Evolutionary conservation across 1,140 invertebrate genomes (phyloP).

Genomic region (Muscidifurax raptorellus): DNA sequence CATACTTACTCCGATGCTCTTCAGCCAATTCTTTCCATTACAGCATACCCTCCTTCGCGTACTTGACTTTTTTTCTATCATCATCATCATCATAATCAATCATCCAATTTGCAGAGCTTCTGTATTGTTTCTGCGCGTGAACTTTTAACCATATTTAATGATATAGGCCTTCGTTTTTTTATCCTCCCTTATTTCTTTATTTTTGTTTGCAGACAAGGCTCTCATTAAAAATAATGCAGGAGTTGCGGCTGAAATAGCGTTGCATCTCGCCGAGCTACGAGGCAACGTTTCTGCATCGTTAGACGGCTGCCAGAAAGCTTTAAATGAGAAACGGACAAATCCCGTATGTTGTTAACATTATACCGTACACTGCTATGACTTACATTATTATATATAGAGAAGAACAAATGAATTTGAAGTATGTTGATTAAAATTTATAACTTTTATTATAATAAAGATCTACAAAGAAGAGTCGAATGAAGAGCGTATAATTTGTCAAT

Average conservation of each 20-base stretch:
- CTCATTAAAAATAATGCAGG: slow-evolving; percentile 94
- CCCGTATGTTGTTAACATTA: slow-evolving; percentile 57
- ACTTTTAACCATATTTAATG: neutral
- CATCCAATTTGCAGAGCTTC: neutral
- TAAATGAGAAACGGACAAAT: slow-evolving; percentile 43
- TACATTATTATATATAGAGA: neutral
- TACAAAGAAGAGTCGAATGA: slow-evolving; percentile 19
- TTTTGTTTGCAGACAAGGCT: slow-evolving; percentile 83
- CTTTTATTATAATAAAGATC: slow-evolving; percentile 38
- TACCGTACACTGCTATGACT: neutral
- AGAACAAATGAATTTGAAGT: slow-evolving; percentile 1
- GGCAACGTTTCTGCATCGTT: neutral
- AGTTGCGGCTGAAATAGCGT: slow-evolving; percentile 89
- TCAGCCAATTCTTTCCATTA: neutral
- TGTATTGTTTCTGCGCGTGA: neutral
- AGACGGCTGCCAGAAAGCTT: neutral
- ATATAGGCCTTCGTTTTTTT: neutral
- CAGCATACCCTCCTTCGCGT: no score
- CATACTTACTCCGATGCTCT: neutral
- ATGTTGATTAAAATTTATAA: neutral
- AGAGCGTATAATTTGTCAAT: neutral
- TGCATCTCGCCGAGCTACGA: slow-evolving; percentile 76
- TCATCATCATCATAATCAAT: neutral
- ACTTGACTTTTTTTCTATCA: no score
- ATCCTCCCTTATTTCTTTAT: neutral